phyloP scores from a whole-genome alignment of 2,113 vertebrate genomes.

The Anas platyrhynchos region DNA sequence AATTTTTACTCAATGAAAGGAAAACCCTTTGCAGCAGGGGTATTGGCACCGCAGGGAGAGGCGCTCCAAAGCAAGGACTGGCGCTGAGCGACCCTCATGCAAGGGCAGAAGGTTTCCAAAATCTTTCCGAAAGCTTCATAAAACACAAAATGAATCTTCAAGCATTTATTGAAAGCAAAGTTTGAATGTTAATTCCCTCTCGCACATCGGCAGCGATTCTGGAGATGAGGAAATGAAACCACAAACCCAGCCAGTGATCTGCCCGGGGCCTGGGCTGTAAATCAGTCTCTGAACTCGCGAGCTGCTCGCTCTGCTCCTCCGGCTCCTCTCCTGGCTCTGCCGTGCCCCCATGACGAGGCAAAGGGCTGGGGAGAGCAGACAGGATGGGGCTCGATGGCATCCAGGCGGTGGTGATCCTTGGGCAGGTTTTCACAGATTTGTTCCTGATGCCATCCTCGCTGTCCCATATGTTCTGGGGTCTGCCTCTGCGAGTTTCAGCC shows the following conservation, averaged over 20 bases:
- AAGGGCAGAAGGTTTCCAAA: background rate
- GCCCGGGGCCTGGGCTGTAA: conserved; percentile 13
- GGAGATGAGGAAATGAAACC: conserved; percentile 44
- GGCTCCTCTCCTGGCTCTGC: background rate
- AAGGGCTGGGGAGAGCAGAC: background rate
- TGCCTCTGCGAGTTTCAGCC: no score
- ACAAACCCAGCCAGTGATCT: conserved; percentile 25
- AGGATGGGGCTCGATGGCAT: no score
- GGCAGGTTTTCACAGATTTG: no score
- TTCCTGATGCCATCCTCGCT: no score
- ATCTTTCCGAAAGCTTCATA: conserved; percentile 3
- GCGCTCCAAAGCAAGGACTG: background rate
- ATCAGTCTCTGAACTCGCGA: conserved; percentile 28
- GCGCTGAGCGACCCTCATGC: background rate
- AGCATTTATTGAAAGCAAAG: conserved; percentile 31
- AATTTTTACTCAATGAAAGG: background rate
- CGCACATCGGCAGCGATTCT: conserved; percentile 13
- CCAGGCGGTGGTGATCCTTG: no score
- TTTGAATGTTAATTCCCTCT: conserved; percentile 35
- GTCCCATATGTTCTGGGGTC: no score
- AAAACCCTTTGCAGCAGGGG: background rate
- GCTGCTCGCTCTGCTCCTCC: background rate
- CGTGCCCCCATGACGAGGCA: background rate
- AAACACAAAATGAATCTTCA: background rate
- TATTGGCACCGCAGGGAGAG: background rate